Evolutionary conservation across 2,113 vertebrate species (phyloP).

Genomic region (Calypte anna): DNA sequence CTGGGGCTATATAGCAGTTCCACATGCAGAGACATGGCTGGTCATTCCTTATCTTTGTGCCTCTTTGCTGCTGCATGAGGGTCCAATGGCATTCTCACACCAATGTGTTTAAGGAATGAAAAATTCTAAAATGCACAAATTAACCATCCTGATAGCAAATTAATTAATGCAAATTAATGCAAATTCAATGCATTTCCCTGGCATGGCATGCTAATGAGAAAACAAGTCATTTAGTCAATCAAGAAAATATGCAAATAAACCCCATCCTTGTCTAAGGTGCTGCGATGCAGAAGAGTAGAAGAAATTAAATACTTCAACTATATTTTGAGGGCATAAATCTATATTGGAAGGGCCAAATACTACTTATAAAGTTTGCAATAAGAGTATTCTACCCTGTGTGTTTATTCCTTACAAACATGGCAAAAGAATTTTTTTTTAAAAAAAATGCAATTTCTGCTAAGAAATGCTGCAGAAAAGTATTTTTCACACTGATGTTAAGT

Average conservation of each 20-base stretch:
- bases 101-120: conserved; percentile 34
- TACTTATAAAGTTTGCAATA: not conserved
- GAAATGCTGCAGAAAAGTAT: not conserved
- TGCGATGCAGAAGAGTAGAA: conserved; percentile 29
- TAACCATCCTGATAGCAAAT: conserved; percentile 39
- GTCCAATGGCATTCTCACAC: not conserved
- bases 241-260: conserved; percentile 72
- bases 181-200: conserved; percentile 49
- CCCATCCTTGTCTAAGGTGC: conserved; percentile 22
- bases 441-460: not conserved
- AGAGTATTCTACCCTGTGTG: not conserved
- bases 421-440: not conserved
- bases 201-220: conserved; percentile 50
- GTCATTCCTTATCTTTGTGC: not conserved
- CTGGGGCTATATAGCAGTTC: not conserved
- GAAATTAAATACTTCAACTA: conserved; percentile 3
- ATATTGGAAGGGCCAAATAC: not conserved
- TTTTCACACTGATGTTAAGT: not conserved
- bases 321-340: not conserved
- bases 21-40: accelerated
- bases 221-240: conserved; percentile 65
- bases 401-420: not conserved
- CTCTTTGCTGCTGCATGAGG: not conserved
- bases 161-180: conserved; percentile 67
- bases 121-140: conserved; percentile 48